Percentiles rank a stretch among this genome's conserved stretches.
These are phyloP conservation scores for Pandemis corylana DNA, from an alignment of 2,888 invertebrate species.

Conservation along the genomic window DNA sequence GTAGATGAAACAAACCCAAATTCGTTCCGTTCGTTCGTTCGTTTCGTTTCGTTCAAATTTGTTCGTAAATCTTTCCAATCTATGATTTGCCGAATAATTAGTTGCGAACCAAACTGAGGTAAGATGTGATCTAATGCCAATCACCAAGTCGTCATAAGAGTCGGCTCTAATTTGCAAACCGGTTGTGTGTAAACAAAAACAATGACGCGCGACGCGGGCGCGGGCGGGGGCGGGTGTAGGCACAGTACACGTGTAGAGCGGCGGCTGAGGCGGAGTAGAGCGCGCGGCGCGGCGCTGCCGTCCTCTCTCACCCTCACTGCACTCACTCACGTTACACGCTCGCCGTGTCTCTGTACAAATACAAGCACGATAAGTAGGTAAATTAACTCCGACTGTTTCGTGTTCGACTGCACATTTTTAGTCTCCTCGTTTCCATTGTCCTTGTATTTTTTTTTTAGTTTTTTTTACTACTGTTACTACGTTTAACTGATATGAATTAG, in stretches of 20 bases:
- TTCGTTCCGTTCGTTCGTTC: too few relatives aligned
- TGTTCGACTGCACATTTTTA: too few relatives aligned
- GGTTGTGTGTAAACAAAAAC: conserved; percentile 37
- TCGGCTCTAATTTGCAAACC: conserved; percentile 23
- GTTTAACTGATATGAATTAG: too few relatives aligned
- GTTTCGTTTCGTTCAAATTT: too few relatives aligned
- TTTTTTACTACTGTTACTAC: too few relatives aligned
- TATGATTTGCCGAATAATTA: background rate
- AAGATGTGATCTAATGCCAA: conserved; percentile 5
- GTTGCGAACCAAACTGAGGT: background rate
- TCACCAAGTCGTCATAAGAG: background rate
- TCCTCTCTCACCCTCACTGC: background rate
- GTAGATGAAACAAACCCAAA: background rate
- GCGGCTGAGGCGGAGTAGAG: background rate
- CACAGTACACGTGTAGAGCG: background rate
- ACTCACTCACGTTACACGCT: too few relatives aligned
- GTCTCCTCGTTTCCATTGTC: too few relatives aligned
- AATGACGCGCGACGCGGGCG: conserved; percentile 28
- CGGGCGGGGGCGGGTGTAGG: background rate
- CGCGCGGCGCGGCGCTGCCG: background rate
- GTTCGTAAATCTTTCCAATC: background rate
- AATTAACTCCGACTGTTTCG: too few relatives aligned
- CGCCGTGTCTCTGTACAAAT: too few relatives aligned
- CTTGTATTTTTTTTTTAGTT: too few relatives aligned
- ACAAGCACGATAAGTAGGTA: too few relatives aligned